Percentiles rank a stretch among this genome's conserved stretches.
These are phyloP conservation scores for Eubasilissa splendida DNA, from an alignment of 2,888 invertebrate genomes.

Conservation along the genomic window DNA sequence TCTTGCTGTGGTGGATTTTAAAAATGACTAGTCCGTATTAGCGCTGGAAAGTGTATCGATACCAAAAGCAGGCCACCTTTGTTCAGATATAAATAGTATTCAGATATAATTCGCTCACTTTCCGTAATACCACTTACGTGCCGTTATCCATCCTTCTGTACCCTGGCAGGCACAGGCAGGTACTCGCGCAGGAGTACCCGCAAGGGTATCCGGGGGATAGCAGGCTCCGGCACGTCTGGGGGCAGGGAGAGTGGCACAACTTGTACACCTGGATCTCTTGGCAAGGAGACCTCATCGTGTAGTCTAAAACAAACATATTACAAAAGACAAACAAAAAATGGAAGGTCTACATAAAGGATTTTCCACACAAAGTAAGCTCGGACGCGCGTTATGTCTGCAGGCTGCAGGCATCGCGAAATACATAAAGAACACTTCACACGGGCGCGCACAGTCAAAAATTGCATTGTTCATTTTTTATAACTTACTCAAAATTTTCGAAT, in stretches of 20 bases:
- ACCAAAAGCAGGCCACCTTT: too few relatives aligned
- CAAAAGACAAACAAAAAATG: neutral
- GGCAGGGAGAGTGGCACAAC: constrained; percentile 43
- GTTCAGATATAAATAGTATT: neutral
- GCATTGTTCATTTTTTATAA: too few relatives aligned
- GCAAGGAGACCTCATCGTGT: neutral
- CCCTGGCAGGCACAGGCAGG: constrained; percentile 44
- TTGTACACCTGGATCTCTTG: constrained; percentile 40
- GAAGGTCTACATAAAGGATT: too few relatives aligned
- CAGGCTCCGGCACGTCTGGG: constrained; percentile 34
- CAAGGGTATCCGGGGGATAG: constrained; percentile 15
- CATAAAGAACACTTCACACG: too few relatives aligned
- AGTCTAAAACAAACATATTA: neutral
- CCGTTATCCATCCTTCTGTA: constrained; percentile 36
- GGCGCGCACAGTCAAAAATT: too few relatives aligned
- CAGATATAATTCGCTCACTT: neutral
- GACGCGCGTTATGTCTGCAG: too few relatives aligned
- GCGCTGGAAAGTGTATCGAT: too few relatives aligned
- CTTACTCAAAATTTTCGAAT: too few relatives aligned
- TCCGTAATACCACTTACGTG: neutral
- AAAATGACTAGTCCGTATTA: too few relatives aligned
- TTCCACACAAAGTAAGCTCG: too few relatives aligned
- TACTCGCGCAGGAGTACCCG: constrained; percentile 34
- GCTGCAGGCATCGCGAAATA: too few relatives aligned
- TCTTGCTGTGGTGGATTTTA: too few relatives aligned